These are phyloP conservation scores for Meta bourneti DNA, from an alignment of 2,888 invertebrate genomes.

Conservation along the genomic window DNA sequence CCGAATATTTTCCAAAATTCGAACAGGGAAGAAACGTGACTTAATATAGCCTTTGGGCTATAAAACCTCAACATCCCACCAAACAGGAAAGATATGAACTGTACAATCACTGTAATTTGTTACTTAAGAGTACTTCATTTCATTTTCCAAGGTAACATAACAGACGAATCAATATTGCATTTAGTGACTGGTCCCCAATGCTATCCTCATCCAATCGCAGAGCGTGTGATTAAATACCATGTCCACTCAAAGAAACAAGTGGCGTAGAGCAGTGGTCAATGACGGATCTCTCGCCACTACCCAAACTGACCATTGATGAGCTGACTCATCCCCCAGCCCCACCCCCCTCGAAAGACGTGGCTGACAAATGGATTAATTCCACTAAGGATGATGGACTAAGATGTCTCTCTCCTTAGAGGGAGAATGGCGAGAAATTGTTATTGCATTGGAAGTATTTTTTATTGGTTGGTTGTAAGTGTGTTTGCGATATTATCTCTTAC, in stretches of 20 bases:
- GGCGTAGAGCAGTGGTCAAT: slow-evolving; percentile 42
- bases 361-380: slow-evolving; percentile 61
- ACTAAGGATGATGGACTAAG: background rate
- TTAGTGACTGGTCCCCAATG: background rate
- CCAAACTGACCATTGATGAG: slow-evolving; percentile 52
- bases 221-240: slow-evolving; percentile 55
- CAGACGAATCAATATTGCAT: slow-evolving; percentile 1
- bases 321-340: slow-evolving; percentile 48
- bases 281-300: slow-evolving; percentile 49
- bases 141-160: background rate
- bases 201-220: background rate
- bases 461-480: no score
- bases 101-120: no score
- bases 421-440: slow-evolving; percentile 12
- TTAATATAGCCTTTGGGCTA: no score
- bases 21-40: no score
- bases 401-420: background rate
- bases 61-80: no score
- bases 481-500: no score
- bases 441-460: background rate
- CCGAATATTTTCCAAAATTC: no score
- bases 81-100: no score
- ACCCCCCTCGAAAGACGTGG: background rate
- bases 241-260: slow-evolving; percentile 68
- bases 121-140: no score